Base-by-base conservation (phyloP, 2,113 vertebrate species). In the Petaurus breviceps region DNA sequence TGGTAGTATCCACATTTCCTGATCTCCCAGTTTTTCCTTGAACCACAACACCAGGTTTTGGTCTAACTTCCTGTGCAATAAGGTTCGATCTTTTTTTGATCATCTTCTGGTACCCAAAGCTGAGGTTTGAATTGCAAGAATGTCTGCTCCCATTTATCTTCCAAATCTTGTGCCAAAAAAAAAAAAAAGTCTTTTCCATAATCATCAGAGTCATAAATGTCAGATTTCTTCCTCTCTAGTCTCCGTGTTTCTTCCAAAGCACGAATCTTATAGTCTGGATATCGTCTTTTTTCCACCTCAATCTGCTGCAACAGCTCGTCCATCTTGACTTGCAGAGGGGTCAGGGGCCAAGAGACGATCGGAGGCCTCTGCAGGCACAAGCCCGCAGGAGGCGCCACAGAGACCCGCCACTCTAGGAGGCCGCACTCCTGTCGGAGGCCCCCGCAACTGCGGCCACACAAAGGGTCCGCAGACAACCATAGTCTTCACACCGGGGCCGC, bases 121-220 rank as follows among this genome's bases (percentile, higher is more conserved):
- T 98, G 99, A 28, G 98, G 97, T 94, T 98, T 97, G 94, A 99
- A 99, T 0, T 0, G 92, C 50, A 98, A 98, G 3, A 99, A 96
- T 16, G 98, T 99, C 98, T 99, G 99, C 12, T 99, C 99, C 99
- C 99, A 99, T 6, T 96, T 91, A 7, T 99, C 99, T 96, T 99
- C 99, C 96, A 99, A 93, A 97, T 99, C 99, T 84, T 99, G 99
- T 10, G 97, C 97, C 95, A 99, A 98, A 51, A 99, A 91, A 6
- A 99, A n/a, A n/a, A n/a, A n/a, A n/a, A n/a, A n/a, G n/a, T n/a
- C n/a, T n/a, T n/a, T n/a, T n/a, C 98, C 98, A 51, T 99, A 99
- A 43, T 99, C 99, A 6, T 99, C 99, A 0, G 98, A 99, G 93
- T 99, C 98, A 0, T 98, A 98, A 3, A 89, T 51, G 0, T 98